Evolutionary conservation across 1,140 invertebrate species (phyloP), one percentile per base, ranked within the genome.

Genomic region (Pollicipes pollicipes): DNA sequence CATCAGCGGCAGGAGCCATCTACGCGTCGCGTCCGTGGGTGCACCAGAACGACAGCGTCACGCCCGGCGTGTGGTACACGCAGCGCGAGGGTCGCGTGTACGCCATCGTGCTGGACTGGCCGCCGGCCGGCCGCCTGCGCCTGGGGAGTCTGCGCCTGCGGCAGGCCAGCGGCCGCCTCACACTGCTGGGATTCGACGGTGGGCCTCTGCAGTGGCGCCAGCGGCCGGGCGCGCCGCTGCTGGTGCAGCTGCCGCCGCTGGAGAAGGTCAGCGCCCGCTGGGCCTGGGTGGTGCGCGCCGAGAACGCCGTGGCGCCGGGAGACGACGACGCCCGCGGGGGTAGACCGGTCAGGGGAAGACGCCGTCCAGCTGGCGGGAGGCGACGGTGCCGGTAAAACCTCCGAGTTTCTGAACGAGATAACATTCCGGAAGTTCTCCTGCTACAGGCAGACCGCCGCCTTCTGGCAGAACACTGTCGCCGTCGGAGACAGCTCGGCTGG

Each of bases 1-100:
- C 21, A 79, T 88, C 1, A 97, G 96, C 78, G 93, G 91, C 3
- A n/a, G 89, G 94, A 78, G 91, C 90, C 0, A 92, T 98, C 76
- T 97, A 93, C 76, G 81, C 81, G 27, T 87, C 86, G 0, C 83
- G 80, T 32, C 90, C 93, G 0, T 94, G 90, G 88, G 81, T 78
- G 63, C 79, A 83, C 74, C 93, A 95, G 79, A 95, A 95, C 77
- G 93, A 97, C 77, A 88, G 88, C 0, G n/a, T 83, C 0, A 87
- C 86, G 28, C 72, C 75, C 1, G 79, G 84, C 75, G 85, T 92
- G 30, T 69, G 69, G 69, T 69, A 69, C 64, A 66, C 64, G 10
- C n/a, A 17, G 1, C n/a, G 28, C 8, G 28, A 66, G 3, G 27
- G 17, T 3, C 27, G 26, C n/a, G 64, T 66, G 24, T 66, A 66